Percentiles rank a stretch among this genome's conserved stretches.
Evolutionary conservation across 2,888 invertebrate genomes (phyloP).

Genomic region (Epiblema foenella): DNA sequence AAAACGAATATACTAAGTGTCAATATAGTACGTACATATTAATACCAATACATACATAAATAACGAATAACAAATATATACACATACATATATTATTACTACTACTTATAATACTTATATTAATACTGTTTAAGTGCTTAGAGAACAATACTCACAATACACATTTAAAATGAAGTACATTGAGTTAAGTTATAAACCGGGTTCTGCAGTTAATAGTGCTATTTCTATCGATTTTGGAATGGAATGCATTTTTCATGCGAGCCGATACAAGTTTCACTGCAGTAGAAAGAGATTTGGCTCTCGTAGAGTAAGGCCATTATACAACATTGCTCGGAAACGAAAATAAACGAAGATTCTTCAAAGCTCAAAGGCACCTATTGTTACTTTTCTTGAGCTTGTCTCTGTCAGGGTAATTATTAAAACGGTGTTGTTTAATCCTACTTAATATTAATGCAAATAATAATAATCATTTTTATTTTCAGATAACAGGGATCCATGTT

Average conservation of each 20-base stretch:
- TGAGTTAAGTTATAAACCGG: neutral
- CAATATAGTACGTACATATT: no score
- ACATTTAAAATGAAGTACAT: neutral
- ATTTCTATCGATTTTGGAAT: conserved; percentile 27
- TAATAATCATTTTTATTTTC: no score
- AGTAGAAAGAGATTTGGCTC: neutral
- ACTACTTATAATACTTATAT: no score
- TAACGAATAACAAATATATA: no score
- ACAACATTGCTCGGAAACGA: neutral
- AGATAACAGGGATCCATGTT: no score
- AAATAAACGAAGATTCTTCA: neutral
- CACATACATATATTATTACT: no score
- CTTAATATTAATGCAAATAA: no score
- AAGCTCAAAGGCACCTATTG: neutral
- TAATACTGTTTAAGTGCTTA: no score
- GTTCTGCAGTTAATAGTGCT: conserved; percentile 25
- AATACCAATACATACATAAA: no score
- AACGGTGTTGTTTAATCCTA: no score
- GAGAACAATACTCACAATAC: neutral
- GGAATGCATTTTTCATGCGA: conserved; percentile 14
- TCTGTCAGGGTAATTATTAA: no score
- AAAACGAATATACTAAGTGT: no score
- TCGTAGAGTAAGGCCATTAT: neutral
- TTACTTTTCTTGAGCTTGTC: neutral
- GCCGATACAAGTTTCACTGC: conserved; percentile 7